These are phyloP conservation scores for Patella caerulea DNA, from an alignment of 2,888 invertebrate genomes.

Conservation along the genomic window DNA sequence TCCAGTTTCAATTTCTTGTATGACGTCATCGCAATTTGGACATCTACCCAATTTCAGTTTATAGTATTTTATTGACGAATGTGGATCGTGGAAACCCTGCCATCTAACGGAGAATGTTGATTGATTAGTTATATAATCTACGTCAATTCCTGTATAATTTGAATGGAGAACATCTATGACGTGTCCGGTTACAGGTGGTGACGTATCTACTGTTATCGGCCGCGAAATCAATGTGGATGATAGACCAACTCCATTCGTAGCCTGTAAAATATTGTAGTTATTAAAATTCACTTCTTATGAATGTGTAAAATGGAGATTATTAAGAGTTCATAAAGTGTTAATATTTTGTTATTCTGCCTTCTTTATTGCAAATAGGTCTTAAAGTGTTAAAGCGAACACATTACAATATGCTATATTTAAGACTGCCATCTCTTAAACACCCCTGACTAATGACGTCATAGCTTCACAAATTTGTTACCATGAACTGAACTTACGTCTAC, in stretches of 20 bases:
- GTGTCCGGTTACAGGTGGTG: conserved; percentile 16
- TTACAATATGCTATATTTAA: too few relatives aligned
- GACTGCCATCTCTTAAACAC: too few relatives aligned
- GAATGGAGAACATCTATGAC: conserved; percentile 15
- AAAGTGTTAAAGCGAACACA: too few relatives aligned
- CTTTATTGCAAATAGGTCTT: too few relatives aligned
- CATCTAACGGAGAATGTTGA: conserved; percentile 34
- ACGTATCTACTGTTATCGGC: conserved; percentile 16
- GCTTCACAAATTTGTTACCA: too few relatives aligned
- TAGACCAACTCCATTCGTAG: conserved; percentile 20
- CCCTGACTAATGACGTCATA: too few relatives aligned
- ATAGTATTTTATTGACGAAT: conserved; percentile 39
- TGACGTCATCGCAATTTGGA: conserved; percentile 36
- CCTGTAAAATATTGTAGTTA: background rate
- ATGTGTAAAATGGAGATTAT: too few relatives aligned
- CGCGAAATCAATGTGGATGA: conserved; percentile 10
- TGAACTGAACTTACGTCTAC: conserved; percentile 24
- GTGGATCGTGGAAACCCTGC: conserved; percentile 42
- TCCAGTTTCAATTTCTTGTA: conserved; percentile 30
- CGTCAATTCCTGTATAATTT: conserved; percentile 18
- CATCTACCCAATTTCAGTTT: conserved; percentile 40
- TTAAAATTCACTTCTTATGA: too few relatives aligned
- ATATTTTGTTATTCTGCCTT: too few relatives aligned
- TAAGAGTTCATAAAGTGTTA: too few relatives aligned
- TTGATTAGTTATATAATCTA: conserved; percentile 34